phyloP scores from a whole-genome alignment of 2,888 invertebrate species.

The Watsonalla binaria region DNA sequence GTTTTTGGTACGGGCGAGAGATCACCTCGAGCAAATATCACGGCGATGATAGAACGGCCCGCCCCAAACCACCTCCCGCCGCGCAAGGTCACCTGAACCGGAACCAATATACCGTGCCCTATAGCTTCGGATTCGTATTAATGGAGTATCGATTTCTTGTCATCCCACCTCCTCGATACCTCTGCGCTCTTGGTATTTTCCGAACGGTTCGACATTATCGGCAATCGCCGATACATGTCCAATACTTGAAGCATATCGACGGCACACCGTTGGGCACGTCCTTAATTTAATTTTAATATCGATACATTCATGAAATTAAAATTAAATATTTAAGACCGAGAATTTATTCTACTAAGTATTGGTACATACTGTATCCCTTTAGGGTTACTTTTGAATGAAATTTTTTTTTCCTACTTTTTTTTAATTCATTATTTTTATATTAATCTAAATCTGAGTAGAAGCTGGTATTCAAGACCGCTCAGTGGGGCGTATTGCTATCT shows the following conservation, averaged over 20 bases:
- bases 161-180: conserved; percentile 50
- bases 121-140: conserved; percentile 66
- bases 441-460: background rate
- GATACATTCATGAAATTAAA: no score
- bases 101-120: conserved; percentile 56
- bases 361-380: no score
- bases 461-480: no score
- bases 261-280: conserved; percentile 11
- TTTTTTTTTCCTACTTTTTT: no score
- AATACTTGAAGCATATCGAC: conserved; percentile 49
- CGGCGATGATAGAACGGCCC: conserved; percentile 23
- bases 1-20: no score
- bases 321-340: no score
- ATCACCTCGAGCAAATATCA: conserved; percentile 22
- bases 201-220: conserved; percentile 78
- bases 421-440: background rate
- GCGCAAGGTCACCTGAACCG: conserved; percentile 52
- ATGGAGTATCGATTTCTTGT: conserved; percentile 76
- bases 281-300: background rate
- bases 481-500: background rate
- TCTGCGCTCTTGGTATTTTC: conserved; percentile 74
- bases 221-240: conserved; percentile 73
- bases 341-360: no score
- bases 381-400: no score
- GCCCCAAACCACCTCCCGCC: conserved; percentile 43